These are phyloP conservation scores for Drosophila kohkoa DNA, from an alignment of 1,140 invertebrate species.

Conservation along the genomic window DNA sequence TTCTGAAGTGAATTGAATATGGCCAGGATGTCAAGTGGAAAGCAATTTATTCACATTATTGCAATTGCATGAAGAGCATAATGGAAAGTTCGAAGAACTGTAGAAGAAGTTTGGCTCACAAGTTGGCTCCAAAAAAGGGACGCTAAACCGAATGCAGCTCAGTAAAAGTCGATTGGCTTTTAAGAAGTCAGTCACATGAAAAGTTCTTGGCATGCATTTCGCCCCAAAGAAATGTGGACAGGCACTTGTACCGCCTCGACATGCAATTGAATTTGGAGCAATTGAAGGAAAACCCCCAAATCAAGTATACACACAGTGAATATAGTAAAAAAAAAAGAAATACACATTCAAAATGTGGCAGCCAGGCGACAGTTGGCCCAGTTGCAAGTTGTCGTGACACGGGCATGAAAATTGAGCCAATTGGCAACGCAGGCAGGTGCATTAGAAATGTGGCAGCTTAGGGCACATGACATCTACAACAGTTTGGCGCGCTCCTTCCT, in stretches of 20 bases:
- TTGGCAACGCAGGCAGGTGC: slow-evolving; percentile 74
- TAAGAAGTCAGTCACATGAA: slow-evolving; percentile 75
- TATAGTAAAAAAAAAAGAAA: slow-evolving; percentile 10
- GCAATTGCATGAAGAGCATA: slow-evolving; percentile 58
- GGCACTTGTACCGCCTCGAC: slow-evolving; percentile 39
- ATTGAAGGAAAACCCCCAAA: slow-evolving; percentile 52
- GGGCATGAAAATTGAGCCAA: slow-evolving; percentile 77
- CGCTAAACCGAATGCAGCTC: slow-evolving; percentile 53
- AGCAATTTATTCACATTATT: slow-evolving; percentile 74
- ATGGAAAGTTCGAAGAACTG: slow-evolving; percentile 1
- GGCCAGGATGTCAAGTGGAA: slow-evolving; percentile 59
- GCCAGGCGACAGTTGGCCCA: slow-evolving; percentile 69
- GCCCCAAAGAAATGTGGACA: slow-evolving; percentile 56
- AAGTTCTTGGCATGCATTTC: slow-evolving; percentile 61
- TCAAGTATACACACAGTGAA: slow-evolving; percentile 42
- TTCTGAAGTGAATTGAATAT: slow-evolving; percentile 17
- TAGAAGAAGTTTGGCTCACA: slow-evolving; percentile 18
- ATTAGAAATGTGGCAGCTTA: slow-evolving; percentile 74
- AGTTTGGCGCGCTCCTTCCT: slow-evolving; percentile 13
- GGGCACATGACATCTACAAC: slow-evolving; percentile 49
- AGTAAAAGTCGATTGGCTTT: slow-evolving; percentile 75
- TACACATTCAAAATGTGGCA: background rate
- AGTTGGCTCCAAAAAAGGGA: slow-evolving; percentile 28
- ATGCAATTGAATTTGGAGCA: slow-evolving; percentile 78
- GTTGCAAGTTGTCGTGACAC: slow-evolving; percentile 74